Evolutionary conservation across 2,888 invertebrate species (phyloP), one percentile per base, ranked within the genome.

Genomic region (Leucoma salicis): DNA sequence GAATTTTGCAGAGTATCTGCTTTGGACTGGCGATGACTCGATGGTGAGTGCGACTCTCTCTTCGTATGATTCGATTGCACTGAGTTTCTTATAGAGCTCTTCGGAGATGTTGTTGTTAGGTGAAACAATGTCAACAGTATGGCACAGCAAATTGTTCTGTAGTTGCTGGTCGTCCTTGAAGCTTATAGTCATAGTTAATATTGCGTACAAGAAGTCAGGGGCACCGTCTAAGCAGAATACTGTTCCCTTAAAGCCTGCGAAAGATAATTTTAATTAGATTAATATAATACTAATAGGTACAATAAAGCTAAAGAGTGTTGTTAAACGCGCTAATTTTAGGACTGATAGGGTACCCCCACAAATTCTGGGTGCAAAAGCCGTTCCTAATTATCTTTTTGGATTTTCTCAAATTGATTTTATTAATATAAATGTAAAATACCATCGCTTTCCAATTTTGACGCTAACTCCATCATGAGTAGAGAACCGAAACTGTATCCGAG

Each of bases 401-500:
- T n/a, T n/a, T n/a, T n/a, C n/a, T n/a, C n/a, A n/a, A n/a, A n/a
- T n/a, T 3, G 8, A 21, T 21, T 6, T 21, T 8, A 21, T 21
- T 16, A 16, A 21, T 21, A 21, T 21, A 21, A 21, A n/a, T n/a
- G n/a, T 6, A 21, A 21, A 21, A 88, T 86, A 53, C 94, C 95
- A 63, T 91, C 84, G 5, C 79, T 82, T 76, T 96, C 96, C 25
- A 98, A 82, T 63, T 92, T 90, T 6, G 92, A 82, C 3, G 93
- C 94, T 45, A 98, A 82, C 72, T 97, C 95, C 41, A 97, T 78
- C 0, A 95, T 94, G 13, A 97, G 88, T 14, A 95, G 77, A 0
- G 94, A 90, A 31, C 99, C 99, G 69, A 93, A 98, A 10, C 98
- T 99, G 86, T 99, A 98, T 1, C 95, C 98, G 10, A 95, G 92